Evolutionary conservation across 2,797 vertebrate species (phyloP).

Genomic region (Schizopygopsis malacanthus): DNA sequence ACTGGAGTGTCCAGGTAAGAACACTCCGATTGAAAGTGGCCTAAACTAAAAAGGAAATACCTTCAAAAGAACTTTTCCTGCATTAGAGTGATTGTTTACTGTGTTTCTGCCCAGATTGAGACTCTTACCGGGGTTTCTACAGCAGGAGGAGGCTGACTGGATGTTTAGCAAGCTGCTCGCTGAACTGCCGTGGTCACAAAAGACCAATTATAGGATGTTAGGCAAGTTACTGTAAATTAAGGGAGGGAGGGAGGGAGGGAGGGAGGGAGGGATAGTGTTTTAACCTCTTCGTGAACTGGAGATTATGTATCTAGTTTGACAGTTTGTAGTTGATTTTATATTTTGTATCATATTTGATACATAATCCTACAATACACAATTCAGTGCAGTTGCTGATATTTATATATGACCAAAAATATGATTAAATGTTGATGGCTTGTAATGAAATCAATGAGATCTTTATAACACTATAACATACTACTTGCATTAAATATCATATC

Average conservation of each 20-base stretch:
- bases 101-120: constrained; percentile 74
- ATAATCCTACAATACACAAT: background rate
- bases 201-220: constrained; percentile 84
- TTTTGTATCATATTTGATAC: too few species aligned
- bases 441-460: background rate
- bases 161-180: constrained; percentile 86
- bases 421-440: background rate
- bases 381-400: background rate
- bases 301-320: background rate
- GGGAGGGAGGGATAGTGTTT: background rate
- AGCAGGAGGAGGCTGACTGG: constrained; percentile 86
- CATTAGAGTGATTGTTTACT: background rate
- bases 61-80: background rate
- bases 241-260: too few species aligned
- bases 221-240: constrained; percentile 34
- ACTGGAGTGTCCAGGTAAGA: constrained; percentile 81
- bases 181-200: constrained; percentile 92
- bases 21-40: background rate
- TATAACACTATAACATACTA: background rate
- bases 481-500: background rate
- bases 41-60: constrained; percentile 47
- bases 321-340: too few species aligned
- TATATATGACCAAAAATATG: background rate
- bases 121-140: constrained; percentile 86
- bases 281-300: background rate